Evolutionary conservation across 2,113 vertebrate species (phyloP).

Genomic region (Haemorhous mexicanus): DNA sequence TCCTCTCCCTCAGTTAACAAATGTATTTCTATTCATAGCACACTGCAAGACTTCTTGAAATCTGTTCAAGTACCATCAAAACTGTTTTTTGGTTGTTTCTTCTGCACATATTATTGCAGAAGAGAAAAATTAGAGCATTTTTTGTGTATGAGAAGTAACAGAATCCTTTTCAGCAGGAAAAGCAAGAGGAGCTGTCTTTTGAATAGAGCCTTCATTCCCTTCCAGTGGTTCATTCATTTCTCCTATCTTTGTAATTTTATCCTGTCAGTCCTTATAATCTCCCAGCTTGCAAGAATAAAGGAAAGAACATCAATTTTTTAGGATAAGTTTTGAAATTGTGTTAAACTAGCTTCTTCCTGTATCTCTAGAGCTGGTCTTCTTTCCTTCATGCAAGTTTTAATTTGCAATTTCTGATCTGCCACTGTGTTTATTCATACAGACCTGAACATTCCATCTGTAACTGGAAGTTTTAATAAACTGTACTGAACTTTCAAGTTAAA

Average conservation of each 20-base stretch:
- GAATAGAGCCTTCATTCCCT: constrained; percentile 46
- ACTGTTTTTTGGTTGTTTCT: not conserved
- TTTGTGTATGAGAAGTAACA: constrained; percentile 15
- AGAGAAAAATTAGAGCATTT: not conserved
- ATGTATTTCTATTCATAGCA: not conserved
- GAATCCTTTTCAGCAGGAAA: constrained; percentile 14
- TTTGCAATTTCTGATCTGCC: not conserved
- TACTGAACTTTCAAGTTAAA: constrained; percentile 2
- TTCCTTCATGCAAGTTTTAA: not conserved
- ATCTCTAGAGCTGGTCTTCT: not conserved
- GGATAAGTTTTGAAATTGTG: not conserved
- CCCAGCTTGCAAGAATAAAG: constrained; percentile 25
- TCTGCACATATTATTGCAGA: not conserved
- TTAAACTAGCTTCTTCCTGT: not conserved
- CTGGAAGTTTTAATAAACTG: constrained; percentile 4
- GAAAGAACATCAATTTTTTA: constrained; percentile 6
- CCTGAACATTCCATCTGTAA: not conserved
- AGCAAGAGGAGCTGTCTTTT: constrained; percentile 7
- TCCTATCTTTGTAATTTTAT: constrained; percentile 44
- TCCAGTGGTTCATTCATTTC: constrained; percentile 21
- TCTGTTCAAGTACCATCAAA: not conserved
- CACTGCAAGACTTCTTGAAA: not conserved
- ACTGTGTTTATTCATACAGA: not conserved
- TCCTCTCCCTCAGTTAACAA: not conserved
- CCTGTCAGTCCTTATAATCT: constrained; percentile 7